Conservation (phyloP, 2,888 invertebrate species). For the Xiphydria camelus region DNA sequence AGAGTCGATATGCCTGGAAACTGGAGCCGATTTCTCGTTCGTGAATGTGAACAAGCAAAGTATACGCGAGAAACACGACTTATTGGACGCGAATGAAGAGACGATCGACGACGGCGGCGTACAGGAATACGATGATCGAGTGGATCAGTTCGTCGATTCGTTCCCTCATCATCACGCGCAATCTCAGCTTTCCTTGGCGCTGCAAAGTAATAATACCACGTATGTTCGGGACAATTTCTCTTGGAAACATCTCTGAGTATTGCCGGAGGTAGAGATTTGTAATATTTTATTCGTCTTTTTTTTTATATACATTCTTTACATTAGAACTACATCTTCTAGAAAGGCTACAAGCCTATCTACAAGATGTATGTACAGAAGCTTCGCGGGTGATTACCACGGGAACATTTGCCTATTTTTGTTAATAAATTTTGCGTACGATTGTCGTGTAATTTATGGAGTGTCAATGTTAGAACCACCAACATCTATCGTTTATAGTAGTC, state of each 20-base stretch:
- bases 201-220: neutral
- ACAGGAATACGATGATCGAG: conserved; percentile 7
- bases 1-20: conserved; percentile 3
- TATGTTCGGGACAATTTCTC: conserved; percentile 9
- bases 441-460: too few species aligned
- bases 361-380: too few species aligned
- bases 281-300: too few species aligned
- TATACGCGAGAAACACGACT: conserved; percentile 7
- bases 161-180: conserved; percentile 5
- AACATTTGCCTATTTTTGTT: too few species aligned
- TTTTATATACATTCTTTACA: too few species aligned
- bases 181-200: conserved; percentile 6
- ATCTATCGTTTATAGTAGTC: too few species aligned
- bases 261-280: too few species aligned
- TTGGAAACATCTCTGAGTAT: conserved; percentile 10
- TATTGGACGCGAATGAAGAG: conserved; percentile 8
- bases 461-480: too few species aligned
- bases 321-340: too few species aligned
- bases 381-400: too few species aligned
- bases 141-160: conserved; percentile 7
- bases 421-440: too few species aligned
- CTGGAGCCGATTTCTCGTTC: conserved; percentile 8
- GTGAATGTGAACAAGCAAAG: conserved; percentile 7
- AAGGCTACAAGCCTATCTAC: too few species aligned
- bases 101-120: conserved; percentile 4